Base-by-base conservation (phyloP, 2,888 invertebrate genomes). In the Campoplex nolae region DNA sequence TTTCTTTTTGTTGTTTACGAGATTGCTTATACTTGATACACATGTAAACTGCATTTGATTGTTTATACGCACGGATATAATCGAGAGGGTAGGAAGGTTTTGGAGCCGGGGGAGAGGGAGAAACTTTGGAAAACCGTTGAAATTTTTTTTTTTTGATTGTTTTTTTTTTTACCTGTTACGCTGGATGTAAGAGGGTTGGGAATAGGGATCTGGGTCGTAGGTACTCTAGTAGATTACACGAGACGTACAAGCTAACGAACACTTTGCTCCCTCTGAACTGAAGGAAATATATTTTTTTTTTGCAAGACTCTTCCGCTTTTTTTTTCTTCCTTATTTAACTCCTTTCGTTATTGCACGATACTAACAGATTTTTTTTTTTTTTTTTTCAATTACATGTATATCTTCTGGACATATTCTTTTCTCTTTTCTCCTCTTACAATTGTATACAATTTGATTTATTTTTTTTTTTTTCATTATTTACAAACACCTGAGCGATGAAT, bases 31-130 rank as follows among this genome's bases (percentile, higher is more conserved):
- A 83, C 79, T 84, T 80, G 80, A 88, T 70, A 82, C 62, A 79
- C 79, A 85, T 87, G 71, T 87, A 83, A 87, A 88, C 87, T 88
- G 88, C 89, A 88, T 82, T 89, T 89, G 89, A 89, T 89, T 89
- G 89, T 89, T 89, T 80, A 89, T 87, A 89, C 89, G 89, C 89
- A 88, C 79, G 87, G 83, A 85, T 83, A 84, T 81, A 73, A 70
- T n/a, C 54, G 73, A 54, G 67, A 62, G 62, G 62, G 16, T 32
- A 62, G 13, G 32, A 62, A 58, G 38, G 45, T 13, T 48, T 23
- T 35, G 48, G 67, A 65, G 51, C 13, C 42, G 7, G 48, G 35
- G 73, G 38, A 28, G 73, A n/a, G 32, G 56, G 58, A 70, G 68
- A 42, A 35, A n/a, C 16, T 54, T 74, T 54, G 18, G 38, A 56